A percentile compares a stretch with the other conserved stretches of the same genome.
Conservation (phyloP, 2,888 invertebrate genomes). For the Cheilosia variabilis region DNA sequence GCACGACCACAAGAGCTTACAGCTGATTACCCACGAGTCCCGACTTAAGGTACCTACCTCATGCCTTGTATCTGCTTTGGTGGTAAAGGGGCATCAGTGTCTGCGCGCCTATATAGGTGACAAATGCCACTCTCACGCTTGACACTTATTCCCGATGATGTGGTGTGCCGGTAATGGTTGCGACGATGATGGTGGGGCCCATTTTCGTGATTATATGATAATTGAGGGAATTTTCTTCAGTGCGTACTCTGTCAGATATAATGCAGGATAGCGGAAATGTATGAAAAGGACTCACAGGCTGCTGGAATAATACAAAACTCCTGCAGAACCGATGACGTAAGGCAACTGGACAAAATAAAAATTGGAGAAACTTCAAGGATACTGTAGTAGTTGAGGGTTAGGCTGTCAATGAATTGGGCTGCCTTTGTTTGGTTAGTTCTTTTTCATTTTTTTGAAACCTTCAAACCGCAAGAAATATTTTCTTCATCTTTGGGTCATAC, state of each 20-base stretch:
- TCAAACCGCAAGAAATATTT: too few relatives aligned
- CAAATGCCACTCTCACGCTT: constrained; percentile 13
- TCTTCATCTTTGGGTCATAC: too few relatives aligned
- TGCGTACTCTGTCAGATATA: constrained; percentile 5
- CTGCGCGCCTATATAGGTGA: constrained; percentile 33
- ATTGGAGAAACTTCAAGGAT: too few relatives aligned
- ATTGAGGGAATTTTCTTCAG: constrained; percentile 72
- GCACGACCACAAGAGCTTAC: constrained; percentile 44
- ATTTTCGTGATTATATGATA: constrained; percentile 75
- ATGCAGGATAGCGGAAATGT: too few relatives aligned
- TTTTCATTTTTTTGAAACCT: too few relatives aligned
- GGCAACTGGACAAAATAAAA: too few relatives aligned
- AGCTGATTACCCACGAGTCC: constrained; percentile 48
- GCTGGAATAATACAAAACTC: too few relatives aligned
- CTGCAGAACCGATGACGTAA: too few relatives aligned
- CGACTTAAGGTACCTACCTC: constrained; percentile 6
- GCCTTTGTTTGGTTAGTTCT: too few relatives aligned
- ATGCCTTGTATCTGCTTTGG: constrained; percentile 15
- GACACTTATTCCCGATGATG: constrained; percentile 51
- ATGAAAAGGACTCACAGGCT: too few relatives aligned
- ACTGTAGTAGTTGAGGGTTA: neutral
- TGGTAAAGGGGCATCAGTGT: constrained; percentile 22
- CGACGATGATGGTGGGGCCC: constrained; percentile 38
- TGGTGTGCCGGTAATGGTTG: constrained; percentile 56
- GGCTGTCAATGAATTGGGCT: too few relatives aligned